A percentile compares a stretch with the other conserved stretches of the same genome.
phyloP scores from a whole-genome alignment of 2,113 vertebrate species.

The Otolemur garnettii region DNA sequence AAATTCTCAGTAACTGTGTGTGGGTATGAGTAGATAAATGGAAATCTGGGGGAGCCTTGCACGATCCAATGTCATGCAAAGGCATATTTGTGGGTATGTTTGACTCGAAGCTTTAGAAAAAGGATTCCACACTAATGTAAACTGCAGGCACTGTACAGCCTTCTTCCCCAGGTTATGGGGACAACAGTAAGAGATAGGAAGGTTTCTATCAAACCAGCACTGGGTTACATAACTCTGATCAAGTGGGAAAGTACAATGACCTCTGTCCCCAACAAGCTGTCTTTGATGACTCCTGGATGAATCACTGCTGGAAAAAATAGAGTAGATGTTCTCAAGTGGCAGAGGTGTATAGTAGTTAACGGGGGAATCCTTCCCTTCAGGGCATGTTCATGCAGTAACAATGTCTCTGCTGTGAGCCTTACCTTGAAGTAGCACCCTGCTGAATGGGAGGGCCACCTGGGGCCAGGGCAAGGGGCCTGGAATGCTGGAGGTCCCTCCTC shows the following conservation, averaged over 20 bases:
- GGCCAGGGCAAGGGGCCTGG: not conserved
- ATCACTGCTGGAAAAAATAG: slow-evolving; percentile 68
- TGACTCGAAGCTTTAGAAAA: not conserved
- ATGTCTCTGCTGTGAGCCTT: not conserved
- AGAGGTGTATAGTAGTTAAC: slow-evolving; percentile 22
- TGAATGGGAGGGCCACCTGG: not conserved
- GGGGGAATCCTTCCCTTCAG: slow-evolving; percentile 56
- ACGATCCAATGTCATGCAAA: not conserved
- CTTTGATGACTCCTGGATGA: slow-evolving; percentile 64
- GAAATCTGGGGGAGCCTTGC: not conserved
- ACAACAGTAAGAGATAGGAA: not conserved
- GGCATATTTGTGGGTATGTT: not conserved
- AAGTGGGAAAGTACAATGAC: not conserved
- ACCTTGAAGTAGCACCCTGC: not conserved
- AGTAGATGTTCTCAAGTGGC: slow-evolving; percentile 44
- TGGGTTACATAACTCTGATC: not conserved
- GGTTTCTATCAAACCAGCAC: not conserved
- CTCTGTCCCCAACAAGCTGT: not conserved
- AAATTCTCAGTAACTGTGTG: not conserved
- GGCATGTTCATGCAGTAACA: slow-evolving; percentile 31
- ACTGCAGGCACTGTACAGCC: not conserved
- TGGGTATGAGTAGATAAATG: not conserved
- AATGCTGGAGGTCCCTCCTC: not conserved
- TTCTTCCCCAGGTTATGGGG: not conserved
- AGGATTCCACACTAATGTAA: not conserved